phyloP scores from a whole-genome alignment of 2,888 invertebrate species.

The Lottia gigantea region DNA sequence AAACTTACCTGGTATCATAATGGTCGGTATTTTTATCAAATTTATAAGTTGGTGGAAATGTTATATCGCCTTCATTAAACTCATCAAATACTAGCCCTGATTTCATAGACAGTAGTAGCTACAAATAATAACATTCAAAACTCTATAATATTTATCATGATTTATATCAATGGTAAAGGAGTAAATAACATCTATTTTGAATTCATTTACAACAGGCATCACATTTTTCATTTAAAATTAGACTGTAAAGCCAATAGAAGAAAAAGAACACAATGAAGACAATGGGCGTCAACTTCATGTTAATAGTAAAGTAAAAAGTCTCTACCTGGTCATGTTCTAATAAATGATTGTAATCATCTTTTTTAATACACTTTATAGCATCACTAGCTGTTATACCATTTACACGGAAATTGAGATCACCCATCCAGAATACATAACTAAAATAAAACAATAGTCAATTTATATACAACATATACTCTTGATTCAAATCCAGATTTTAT shows the following conservation, averaged over 20 bases:
- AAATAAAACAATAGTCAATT: slow-evolving; percentile 53
- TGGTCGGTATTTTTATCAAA: slow-evolving; percentile 92
- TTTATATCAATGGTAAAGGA: too few species aligned
- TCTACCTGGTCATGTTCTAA: slow-evolving; percentile 78
- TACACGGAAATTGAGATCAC: slow-evolving; percentile 93
- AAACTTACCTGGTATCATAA: slow-evolving; percentile 79
- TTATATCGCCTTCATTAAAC: slow-evolving; percentile 89
- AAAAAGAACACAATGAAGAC: too few species aligned
- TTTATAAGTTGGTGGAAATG: slow-evolving; percentile 95
- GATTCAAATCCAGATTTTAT: background rate
- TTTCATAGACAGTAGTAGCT: slow-evolving; percentile 57
- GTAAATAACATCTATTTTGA: too few species aligned
- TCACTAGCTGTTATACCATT: slow-evolving; percentile 68
- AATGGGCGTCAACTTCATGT: too few species aligned
- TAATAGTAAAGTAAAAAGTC: background rate
- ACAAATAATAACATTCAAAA: slow-evolving; percentile 21
- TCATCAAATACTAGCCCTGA: slow-evolving; percentile 86
- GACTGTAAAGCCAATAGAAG: too few species aligned
- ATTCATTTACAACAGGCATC: too few species aligned
- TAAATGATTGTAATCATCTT: slow-evolving; percentile 76
- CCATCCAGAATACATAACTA: slow-evolving; percentile 96
- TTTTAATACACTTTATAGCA: slow-evolving; percentile 75
- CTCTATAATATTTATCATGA: too few species aligned
- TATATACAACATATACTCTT: background rate
- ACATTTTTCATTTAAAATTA: too few species aligned